A percentile compares a stretch with the other conserved stretches of the same genome.
Evolutionary conservation across 2,888 invertebrate genomes (phyloP).

Genomic region (Harmothoe impar): DNA sequence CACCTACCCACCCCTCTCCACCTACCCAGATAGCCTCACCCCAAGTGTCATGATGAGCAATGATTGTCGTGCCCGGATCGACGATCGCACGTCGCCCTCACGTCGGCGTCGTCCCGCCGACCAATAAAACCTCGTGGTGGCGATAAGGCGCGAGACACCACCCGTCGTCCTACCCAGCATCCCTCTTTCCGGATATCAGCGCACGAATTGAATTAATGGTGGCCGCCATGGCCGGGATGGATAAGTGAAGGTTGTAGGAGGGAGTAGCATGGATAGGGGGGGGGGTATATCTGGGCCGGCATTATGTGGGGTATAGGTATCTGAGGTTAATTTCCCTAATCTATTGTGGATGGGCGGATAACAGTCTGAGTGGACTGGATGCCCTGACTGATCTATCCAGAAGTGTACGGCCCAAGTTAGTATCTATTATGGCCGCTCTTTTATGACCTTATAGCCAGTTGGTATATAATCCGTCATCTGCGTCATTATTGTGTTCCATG

Average conservation of each 20-base stretch:
- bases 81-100: slow-evolving; percentile 19
- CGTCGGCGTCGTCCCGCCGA: slow-evolving; percentile 4
- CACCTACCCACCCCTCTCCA: background rate
- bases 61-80: slow-evolving; percentile 16
- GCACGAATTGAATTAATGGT: slow-evolving; percentile 46
- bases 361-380: background rate
- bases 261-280: background rate
- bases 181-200: slow-evolving; percentile 51
- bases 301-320: background rate
- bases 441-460: background rate
- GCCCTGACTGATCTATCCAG: background rate
- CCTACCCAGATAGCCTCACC: background rate
- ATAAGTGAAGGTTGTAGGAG: background rate
- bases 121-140: slow-evolving; percentile 39
- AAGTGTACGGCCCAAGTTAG: background rate
- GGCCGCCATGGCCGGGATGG: background rate
- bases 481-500: no score
- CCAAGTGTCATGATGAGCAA: slow-evolving; percentile 36
- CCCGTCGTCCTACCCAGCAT: slow-evolving; percentile 37
- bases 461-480: background rate
- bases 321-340: background rate
- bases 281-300: background rate
- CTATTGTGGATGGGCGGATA: background rate
- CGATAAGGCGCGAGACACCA: slow-evolving; percentile 52
- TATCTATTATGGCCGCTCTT: background rate